phyloP scores from a whole-genome alignment of 2,888 invertebrate species.

The Drosophila peninsularis region DNA sequence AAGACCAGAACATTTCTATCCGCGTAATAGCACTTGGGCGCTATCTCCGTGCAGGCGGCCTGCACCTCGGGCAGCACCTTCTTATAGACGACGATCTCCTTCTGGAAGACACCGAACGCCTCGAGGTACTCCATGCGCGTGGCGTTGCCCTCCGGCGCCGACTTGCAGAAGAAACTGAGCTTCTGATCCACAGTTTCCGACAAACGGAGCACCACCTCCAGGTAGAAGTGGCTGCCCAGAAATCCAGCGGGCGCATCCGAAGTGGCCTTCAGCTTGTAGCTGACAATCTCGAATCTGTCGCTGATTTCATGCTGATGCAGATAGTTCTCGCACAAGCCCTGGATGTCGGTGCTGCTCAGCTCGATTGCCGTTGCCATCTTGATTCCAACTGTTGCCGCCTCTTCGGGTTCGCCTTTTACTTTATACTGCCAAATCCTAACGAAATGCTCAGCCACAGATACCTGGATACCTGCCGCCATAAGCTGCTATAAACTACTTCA shows the following conservation, averaged over 20 bases:
- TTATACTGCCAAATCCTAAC: constrained; percentile 38
- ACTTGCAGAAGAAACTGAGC: constrained; percentile 87
- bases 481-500: constrained; percentile 13
- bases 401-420: constrained; percentile 1
- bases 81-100: constrained; percentile 85
- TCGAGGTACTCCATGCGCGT: constrained; percentile 85
- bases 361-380: constrained; percentile 66
- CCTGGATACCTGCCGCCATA: constrained; percentile 4
- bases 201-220: constrained; percentile 68
- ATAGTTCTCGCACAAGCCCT: constrained; percentile 70
- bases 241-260: constrained; percentile 81
- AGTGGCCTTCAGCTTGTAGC: constrained; percentile 66
- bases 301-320: constrained; percentile 47
- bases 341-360: constrained; percentile 60
- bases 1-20: constrained; percentile 84
- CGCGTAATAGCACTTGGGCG: constrained; percentile 84
- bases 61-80: constrained; percentile 84
- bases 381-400: constrained; percentile 37
- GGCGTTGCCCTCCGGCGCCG: constrained; percentile 86
- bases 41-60: constrained; percentile 66
- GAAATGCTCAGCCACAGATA: background rate
- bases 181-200: constrained; percentile 40
- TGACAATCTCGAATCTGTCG: constrained; percentile 61
- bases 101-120: constrained; percentile 85
- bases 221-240: constrained; percentile 79